A percentile compares a stretch with the other conserved stretches of the same genome.
Conservation (phyloP, 2,113 vertebrate genomes). For the Ceyx cyanopectus region DNA sequence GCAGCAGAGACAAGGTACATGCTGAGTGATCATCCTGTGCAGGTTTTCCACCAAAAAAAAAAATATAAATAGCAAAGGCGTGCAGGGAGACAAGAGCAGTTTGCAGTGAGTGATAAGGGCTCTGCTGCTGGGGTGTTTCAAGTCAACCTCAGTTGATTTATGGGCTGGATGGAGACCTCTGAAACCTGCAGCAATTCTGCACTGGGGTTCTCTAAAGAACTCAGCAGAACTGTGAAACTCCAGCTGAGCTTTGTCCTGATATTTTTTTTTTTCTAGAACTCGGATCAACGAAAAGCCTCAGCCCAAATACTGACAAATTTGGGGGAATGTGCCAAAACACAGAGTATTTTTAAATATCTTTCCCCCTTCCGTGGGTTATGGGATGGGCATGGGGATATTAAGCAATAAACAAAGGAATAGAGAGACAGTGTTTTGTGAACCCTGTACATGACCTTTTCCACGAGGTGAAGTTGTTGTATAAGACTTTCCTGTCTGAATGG, state of each 20-base stretch:
- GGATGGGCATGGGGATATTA: neutral
- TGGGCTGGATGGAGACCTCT: slow-evolving; percentile 21
- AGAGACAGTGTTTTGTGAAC: slow-evolving; percentile 45
- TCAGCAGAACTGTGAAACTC: slow-evolving; percentile 2
- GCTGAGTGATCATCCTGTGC: slow-evolving; percentile 41
- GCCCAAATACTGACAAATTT: slow-evolving; percentile 33
- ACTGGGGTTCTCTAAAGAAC: neutral
- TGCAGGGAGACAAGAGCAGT: neutral
- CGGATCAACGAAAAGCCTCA: slow-evolving; percentile 30
- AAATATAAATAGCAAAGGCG: neutral
- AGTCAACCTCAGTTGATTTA: neutral
- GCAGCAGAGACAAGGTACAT: slow-evolving; percentile 25
- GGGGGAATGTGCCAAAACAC: neutral
- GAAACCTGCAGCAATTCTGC: neutral
- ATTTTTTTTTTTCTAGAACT: neutral
- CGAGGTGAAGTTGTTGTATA: slow-evolving; percentile 66
- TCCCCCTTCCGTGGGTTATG: slow-evolving; percentile 9
- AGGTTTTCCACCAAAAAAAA: slow-evolving; percentile 13
- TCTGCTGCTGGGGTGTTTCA: slow-evolving; percentile 15
- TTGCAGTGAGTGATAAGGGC: neutral
- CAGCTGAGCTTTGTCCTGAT: slow-evolving; percentile 65
- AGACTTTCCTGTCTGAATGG: slow-evolving; percentile 49
- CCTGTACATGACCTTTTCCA: slow-evolving; percentile 35
- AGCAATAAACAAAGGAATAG: slow-evolving; percentile 40
- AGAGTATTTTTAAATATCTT: slow-evolving; percentile 26